Base-by-base conservation (phyloP, 2,113 vertebrate genomes). In the Crotalus tigris region DNA sequence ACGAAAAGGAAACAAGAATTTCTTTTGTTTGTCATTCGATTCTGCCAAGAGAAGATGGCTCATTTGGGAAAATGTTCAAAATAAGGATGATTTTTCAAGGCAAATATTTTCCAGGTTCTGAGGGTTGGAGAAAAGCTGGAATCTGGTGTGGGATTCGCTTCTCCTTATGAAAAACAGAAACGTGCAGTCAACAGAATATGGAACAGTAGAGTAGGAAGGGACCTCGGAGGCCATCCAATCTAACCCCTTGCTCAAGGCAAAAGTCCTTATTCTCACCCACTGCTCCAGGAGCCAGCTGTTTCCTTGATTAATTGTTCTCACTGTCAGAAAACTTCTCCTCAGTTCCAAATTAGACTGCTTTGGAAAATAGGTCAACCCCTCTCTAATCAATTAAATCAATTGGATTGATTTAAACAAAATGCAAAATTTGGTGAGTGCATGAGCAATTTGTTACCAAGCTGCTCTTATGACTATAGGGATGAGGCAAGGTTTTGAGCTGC, bases 81-180 rank as follows among this genome's bases (percentile, higher is more conserved):
- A 88, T 88, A 69, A 91, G 75, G 89, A 88, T 46, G 85, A 39
- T 90, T 64, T 64, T 55, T 49, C 57, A 87, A 59, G 93, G 85
- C 91, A 61, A 93, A 49, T 69, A 91, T 92, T 96, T 93, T 94
- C 88, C 91, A 95, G 90, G 64, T 94, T 95, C 59, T 93, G 49
- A 85, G 53, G 92, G 51, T 90, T 93, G 90, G 91, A 87, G 51
- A 58, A 85, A 57, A 58, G 88, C n/a, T 1, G 0, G 87, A 93
- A 51, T 85, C 15, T 33, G 91, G 90, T 88, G 92, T 61, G 57
- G 89, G 23, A 93, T 90, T 87, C 46, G 24, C 91, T 91, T 61
- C 69, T 92, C 54, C 17, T 39, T 85, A 91, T 24, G 58, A 93
- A 85, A 51, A 87, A 88, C 54, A 55, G 89, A 93, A 88, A 94